Percentiles rank a stretch among this genome's conserved stretches.
Conservation (phyloP, 1,140 invertebrate genomes). For the Diachasma alloeum region DNA sequence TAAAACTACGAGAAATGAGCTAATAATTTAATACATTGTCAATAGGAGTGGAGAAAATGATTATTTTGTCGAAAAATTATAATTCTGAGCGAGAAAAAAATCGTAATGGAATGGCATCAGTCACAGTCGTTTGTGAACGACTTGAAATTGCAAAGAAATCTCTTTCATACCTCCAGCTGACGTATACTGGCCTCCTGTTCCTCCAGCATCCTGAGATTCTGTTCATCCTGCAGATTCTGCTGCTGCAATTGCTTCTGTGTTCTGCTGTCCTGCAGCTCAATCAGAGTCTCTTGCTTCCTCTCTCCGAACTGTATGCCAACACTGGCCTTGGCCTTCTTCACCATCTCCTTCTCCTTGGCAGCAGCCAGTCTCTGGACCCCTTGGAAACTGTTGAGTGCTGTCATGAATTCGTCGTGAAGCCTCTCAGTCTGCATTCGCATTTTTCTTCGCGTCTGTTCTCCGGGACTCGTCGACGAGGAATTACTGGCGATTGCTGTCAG, state of each 20-base stretch:
- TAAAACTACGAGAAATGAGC: too few species aligned
- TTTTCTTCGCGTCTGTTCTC: slow-evolving; percentile 81
- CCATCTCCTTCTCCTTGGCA: slow-evolving; percentile 84
- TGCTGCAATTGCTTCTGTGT: slow-evolving; percentile 70
- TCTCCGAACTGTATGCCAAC: slow-evolving; percentile 67
- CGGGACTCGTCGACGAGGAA: slow-evolving; percentile 55
- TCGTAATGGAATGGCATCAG: too few species aligned
- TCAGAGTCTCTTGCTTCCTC: slow-evolving; percentile 69
- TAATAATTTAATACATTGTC: too few species aligned
- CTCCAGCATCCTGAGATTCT: slow-evolving; percentile 83
- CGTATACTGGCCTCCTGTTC: slow-evolving; percentile 91
- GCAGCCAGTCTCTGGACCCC: slow-evolving; percentile 81
- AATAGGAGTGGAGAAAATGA: too few species aligned
- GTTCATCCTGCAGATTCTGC: slow-evolving; percentile 85
- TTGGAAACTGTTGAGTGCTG: slow-evolving; percentile 90
- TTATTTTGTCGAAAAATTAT: too few species aligned
- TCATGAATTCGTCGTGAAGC: slow-evolving; percentile 92
- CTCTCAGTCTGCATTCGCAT: slow-evolving; percentile 83
- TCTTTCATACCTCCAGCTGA: slow-evolving; percentile 82
- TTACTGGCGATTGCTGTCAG: slow-evolving; percentile 67
- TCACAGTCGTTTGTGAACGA: too few species aligned
- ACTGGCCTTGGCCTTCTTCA: slow-evolving; percentile 72
- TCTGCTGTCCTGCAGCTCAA: slow-evolving; percentile 72
- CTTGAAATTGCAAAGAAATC: slow-evolving; percentile 7
- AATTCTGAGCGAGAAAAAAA: too few species aligned